These are phyloP conservation scores for Daboia siamensis DNA, from an alignment of 2,113 vertebrate genomes.

Conservation along the genomic window DNA sequence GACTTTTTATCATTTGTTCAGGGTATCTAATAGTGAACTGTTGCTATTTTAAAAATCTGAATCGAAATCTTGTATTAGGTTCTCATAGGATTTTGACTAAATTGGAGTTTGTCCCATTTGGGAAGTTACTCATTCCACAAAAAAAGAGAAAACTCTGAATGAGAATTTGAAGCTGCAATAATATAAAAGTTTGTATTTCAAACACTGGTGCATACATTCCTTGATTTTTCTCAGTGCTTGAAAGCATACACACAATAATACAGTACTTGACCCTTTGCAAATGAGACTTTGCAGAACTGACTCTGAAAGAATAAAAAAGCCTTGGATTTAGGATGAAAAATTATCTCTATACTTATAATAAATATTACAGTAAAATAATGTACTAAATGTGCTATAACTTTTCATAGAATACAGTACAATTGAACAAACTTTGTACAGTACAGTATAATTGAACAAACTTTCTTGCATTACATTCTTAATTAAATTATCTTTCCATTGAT, in stretches of 20 bases:
- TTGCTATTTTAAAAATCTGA: not conserved
- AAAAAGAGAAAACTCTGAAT: not conserved
- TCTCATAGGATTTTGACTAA: not conserved
- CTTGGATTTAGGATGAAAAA: not conserved
- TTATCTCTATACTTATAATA: not conserved
- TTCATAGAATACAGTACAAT: no score
- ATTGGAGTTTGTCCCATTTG: not conserved
- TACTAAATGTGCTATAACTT: no score
- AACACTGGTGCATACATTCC: not conserved
- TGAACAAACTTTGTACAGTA: no score
- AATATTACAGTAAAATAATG: not conserved
- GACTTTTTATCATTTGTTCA: not conserved
- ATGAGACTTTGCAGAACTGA: not conserved
- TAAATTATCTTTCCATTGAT: no score
- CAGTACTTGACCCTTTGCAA: not conserved
- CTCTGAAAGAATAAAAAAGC: not conserved
- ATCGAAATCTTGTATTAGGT: not conserved
- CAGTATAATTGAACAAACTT: no score
- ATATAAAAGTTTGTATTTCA: not conserved
- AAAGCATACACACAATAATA: no score
- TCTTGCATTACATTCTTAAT: no score
- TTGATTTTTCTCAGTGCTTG: not conserved
- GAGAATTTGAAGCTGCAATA: not conserved
- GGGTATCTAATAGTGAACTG: not conserved
- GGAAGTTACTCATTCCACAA: not conserved